Evolutionary conservation across 1,140 invertebrate species (phyloP), one percentile per base, ranked within the genome.

Genomic region (Drosophila serrata): DNA sequence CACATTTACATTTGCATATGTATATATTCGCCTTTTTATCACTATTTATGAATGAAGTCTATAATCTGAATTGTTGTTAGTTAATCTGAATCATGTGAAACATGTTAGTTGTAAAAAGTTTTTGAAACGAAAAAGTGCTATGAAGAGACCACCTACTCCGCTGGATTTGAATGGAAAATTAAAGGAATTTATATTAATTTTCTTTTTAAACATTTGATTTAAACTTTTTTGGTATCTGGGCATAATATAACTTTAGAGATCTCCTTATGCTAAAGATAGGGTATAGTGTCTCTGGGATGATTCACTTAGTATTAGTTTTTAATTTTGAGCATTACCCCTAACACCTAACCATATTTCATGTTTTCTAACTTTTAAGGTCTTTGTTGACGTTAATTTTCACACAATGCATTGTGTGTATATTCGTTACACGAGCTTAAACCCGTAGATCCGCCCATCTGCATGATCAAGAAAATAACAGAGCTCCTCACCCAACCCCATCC

Each of bases 161-260:
- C 29, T 79, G 59, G 45, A 79, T 69, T 69, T 67, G 29, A 73
- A 75, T 75, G 67, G 75, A 82, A 81, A 69, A 87, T 88, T 82
- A 87, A 88, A 80, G 79, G 67, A 73, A 73, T 60, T 73, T 45
- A 79, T 79, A 73, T 87, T 86, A 55, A 68, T 77, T 73, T 88
- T 88, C 59, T 62, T 68, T 81, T 70, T 79, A 53, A 74, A 80
- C 65, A 61, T 43, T 76, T 76, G 13, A 56, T 75, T 74, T 55
- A 59, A 65, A 55, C 33, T 59, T 58, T 56, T 79, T 45, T 75
- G 70, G 78, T 70, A 58, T 40, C 17, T 62, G 68, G 77, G 70
- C 37, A 43, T 46, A n/a, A 24, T 37, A 29, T 17, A 27, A 24
- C 29, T 0, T 29, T 58, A 22, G 4, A 27, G 15, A n/a, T 48